Base-by-base conservation (phyloP, 2,797 vertebrate species). In the Echiichthys vipera region DNA sequence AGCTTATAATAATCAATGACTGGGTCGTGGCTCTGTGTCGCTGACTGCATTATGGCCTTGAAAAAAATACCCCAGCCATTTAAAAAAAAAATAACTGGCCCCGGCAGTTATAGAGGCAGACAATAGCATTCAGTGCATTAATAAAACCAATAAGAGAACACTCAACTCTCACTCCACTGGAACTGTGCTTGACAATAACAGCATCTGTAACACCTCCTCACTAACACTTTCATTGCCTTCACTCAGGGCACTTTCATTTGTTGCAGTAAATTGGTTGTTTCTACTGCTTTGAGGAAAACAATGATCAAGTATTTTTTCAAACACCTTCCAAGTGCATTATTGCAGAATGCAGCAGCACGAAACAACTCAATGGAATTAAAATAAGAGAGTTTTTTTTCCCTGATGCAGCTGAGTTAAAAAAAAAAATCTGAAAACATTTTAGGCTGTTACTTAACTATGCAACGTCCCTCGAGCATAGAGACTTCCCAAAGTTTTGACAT, bases 241-340 rank as follows among this genome's bases (percentile, higher is more conserved):
- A 80, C 72, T 83, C 77, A 66, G 18, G 63, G 71, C 49, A 56
- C 70, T 86, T 83, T 82, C 66, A 87, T 92, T 88, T 85, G 85
- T 78, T 80, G 78, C 62, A 63, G 78, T 78, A 82, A 90, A 88
- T 83, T 84, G 84, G 77, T 80, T 87, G 84, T 86, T 88, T 88
- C 78, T 73, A 66, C 83, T 71, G 78, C 78, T 85, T 86, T 84
- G 74, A 88, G 80, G 65, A 74, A 81, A 89, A 91, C 83, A 78
- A 77, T 78, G 81, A 91, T 69, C 5, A 20, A 87, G 86, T 76
- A 54, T 74, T 89, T 85, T 77, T 56, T 81, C 77, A 74, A 88
- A 81, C 63, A 77, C 71, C 63, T 79, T 84, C 67, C 59, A 45
- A 79, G 73, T 69, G 71, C 63, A 47, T 89, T 90, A 83, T 55